Evolutionary conservation across 2,888 invertebrate genomes (phyloP), one percentile per base, ranked within the genome.

Genomic region (Orthosia gothica): DNA sequence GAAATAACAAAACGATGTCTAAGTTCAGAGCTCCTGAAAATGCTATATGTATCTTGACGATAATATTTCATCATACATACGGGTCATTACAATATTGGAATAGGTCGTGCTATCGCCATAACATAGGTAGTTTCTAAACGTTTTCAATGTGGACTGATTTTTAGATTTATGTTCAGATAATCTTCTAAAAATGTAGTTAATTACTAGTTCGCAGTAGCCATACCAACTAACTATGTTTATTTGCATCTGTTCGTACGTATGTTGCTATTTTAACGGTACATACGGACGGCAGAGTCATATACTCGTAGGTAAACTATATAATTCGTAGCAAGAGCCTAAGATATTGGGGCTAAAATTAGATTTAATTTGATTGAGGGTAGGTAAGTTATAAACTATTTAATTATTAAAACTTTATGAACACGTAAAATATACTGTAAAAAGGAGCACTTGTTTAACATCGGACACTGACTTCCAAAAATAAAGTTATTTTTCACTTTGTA

Each of bases 11-110:
- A 68, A 55, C 5, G 54, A 54, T 66, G 18, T 64, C 49, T 65
- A 52, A n/a, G 81, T 84, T 76, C 54, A 57, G 64, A 68, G 57
- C 84, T 15, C 76, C 82, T 82, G 82, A 66, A 61, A 67, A 20
- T 47, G 4, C 0, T 16, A 40, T 58, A 66, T 32, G 70, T 70
- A 81, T 76, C 81, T 82, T 81, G 82, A 82, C 65, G 84, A 61
- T 72, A 69, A 23, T 67, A 74, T 81, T 81, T 74, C 74, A 72
- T 72, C 75, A 81, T 69, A 64, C 73, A 92, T 95, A 92, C 94
- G 95, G 95, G 95, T 94, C 52, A 92, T 95, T 94, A 89, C 13
- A 92, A 93, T 94, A 93, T 89, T 86, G 79, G 89, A 91, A 81
- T 88, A 92, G 92, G 92, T 85, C 89, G 55, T 64, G 58, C 65